Conservation (phyloP, 2,113 vertebrate species). For the Fukomys damarensis region DNA sequence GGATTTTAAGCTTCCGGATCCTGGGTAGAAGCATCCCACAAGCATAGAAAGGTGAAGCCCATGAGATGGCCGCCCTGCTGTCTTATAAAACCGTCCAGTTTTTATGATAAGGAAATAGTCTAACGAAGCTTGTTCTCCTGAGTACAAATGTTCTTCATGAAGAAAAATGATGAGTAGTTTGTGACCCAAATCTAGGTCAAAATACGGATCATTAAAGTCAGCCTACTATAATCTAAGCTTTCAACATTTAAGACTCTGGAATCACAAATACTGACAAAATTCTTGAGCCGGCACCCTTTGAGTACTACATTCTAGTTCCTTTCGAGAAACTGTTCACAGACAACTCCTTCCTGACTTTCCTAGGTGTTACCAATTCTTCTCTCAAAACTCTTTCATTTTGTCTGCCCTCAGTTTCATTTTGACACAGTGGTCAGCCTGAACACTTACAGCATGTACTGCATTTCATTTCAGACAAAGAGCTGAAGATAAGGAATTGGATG, state of each 20-base stretch:
- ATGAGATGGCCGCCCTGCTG: neutral
- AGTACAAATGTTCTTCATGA: neutral
- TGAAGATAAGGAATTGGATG: neutral
- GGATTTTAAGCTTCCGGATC: neutral
- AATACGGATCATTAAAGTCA: neutral
- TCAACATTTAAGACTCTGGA: neutral
- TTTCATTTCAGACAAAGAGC: neutral
- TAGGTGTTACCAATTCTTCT: neutral
- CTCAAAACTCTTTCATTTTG: slow-evolving; percentile 11
- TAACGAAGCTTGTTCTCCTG: neutral
- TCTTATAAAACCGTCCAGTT: neutral
- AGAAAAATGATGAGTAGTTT: neutral
- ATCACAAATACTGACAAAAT: neutral
- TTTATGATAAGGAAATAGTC: neutral
- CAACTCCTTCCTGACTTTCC: neutral
- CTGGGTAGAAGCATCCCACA: neutral
- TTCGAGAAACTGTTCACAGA: neutral
- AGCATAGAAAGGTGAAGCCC: neutral
- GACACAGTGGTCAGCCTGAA: neutral
- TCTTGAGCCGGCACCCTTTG: neutral
- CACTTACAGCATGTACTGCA: neutral
- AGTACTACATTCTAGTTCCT: neutral
- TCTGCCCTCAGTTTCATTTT: neutral
- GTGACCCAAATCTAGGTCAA: neutral
- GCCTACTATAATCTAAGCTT: neutral